Percentiles rank a stretch among this genome's conserved stretches.
Conservation (phyloP, 2,113 vertebrate genomes). For the Brevimyrus niger region DNA sequence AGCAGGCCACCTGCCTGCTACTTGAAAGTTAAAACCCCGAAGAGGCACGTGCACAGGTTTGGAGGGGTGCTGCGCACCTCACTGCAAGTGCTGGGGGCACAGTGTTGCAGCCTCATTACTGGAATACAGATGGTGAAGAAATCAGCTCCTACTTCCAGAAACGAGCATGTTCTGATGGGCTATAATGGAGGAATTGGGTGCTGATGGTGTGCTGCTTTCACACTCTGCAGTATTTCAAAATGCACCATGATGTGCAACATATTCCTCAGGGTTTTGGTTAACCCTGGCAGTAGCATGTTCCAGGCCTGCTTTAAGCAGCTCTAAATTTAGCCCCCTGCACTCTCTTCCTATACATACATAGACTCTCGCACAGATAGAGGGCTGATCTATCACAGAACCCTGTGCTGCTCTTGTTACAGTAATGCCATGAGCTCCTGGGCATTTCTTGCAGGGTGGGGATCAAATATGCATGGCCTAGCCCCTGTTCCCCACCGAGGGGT, state of each 20-base stretch:
- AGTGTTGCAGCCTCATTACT: background rate
- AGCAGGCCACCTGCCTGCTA: background rate
- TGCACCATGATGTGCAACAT: background rate
- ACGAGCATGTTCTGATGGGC: background rate
- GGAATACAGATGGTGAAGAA: slow-evolving; percentile 1
- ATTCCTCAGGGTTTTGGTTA: background rate
- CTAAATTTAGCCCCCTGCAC: slow-evolving; percentile 6
- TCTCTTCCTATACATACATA: background rate
- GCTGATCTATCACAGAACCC: background rate
- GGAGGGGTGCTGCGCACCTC: background rate
- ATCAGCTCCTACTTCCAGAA: background rate
- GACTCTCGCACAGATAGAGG: background rate
- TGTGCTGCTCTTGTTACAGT: background rate
- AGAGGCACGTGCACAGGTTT: background rate
- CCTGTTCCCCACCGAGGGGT: background rate
- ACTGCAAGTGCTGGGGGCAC: background rate
- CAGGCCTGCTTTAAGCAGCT: background rate
- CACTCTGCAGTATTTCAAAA: background rate
- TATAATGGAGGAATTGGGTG: background rate
- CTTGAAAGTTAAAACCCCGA: background rate
- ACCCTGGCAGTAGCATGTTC: background rate
- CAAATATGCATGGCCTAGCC: background rate
- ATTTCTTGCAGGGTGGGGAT: background rate
- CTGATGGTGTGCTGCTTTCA: background rate
- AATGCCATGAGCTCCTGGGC: background rate